Evolutionary conservation across 2,797 vertebrate genomes (phyloP).

Genomic region (Gymnoscopelus microlampas): DNA sequence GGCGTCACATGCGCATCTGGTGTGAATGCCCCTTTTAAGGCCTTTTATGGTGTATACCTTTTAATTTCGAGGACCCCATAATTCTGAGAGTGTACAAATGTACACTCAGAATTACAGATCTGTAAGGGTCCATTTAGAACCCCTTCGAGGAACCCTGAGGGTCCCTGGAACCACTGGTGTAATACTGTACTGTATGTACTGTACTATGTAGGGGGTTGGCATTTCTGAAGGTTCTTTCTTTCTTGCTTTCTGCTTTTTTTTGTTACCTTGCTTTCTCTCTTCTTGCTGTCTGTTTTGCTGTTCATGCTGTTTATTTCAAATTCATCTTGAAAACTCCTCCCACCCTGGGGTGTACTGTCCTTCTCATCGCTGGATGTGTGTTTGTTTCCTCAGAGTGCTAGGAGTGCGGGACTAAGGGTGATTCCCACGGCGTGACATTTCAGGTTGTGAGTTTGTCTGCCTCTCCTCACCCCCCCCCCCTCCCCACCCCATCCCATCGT

Average conservation of each 20-base stretch:
- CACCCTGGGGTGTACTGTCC: slow-evolving; percentile 81
- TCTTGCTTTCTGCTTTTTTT: slow-evolving; percentile 56
- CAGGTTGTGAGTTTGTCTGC: slow-evolving; percentile 98
- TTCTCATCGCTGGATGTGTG: slow-evolving; percentile 97
- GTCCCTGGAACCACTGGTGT: no score
- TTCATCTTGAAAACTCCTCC: slow-evolving; percentile 74
- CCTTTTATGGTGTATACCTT: no score
- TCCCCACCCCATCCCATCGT: slow-evolving; percentile 21
- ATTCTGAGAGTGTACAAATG: no score
- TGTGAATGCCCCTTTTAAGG: no score
- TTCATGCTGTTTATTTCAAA: slow-evolving; percentile 73
- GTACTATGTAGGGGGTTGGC: slow-evolving; percentile 66
- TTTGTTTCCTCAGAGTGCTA: slow-evolving; percentile 99
- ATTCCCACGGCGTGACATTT: slow-evolving; percentile 99
- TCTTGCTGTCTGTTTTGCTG: slow-evolving; percentile 52
- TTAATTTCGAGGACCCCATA: no score
- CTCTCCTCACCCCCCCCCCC: slow-evolving; percentile 74
- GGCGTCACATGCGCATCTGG: no score
- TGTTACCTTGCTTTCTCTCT: slow-evolving; percentile 54
- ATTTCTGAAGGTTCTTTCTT: slow-evolving; percentile 68
- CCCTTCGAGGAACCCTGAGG: no score
- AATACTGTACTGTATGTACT: not conserved
- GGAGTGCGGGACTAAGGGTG: slow-evolving; percentile 98
- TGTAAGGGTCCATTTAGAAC: no score
- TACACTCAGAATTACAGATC: no score